A percentile compares a stretch with the other conserved stretches of the same genome.
These are phyloP conservation scores for Morpho deidamia DNA, from an alignment of 2,888 invertebrate genomes.

Conservation along the genomic window DNA sequence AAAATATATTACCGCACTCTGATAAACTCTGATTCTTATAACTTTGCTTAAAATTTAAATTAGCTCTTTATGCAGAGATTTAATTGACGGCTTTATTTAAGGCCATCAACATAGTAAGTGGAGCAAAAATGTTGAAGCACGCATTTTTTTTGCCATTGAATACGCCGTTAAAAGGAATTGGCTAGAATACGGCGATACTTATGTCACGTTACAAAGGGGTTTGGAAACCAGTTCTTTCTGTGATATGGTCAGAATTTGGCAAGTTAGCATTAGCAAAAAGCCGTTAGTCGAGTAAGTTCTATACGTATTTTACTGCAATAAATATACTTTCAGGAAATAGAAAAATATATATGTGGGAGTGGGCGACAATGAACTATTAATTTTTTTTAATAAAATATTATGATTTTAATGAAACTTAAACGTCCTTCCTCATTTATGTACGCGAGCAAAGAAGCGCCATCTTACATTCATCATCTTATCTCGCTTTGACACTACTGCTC, in stretches of 20 bases:
- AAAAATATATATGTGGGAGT: too few species aligned
- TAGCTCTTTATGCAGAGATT: background rate
- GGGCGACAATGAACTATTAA: too few species aligned
- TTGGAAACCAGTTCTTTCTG: slow-evolving; percentile 47
- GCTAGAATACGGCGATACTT: slow-evolving; percentile 44
- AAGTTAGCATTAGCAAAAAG: slow-evolving; percentile 36
- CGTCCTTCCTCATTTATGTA: too few species aligned
- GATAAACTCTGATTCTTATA: too few species aligned
- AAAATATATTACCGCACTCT: too few species aligned
- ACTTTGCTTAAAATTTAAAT: background rate
- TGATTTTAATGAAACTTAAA: too few species aligned
- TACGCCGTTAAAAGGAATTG: slow-evolving; percentile 43
- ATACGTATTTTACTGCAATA: too few species aligned
- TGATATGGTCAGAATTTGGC: slow-evolving; percentile 42
- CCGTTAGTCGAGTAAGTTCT: slow-evolving; percentile 41
- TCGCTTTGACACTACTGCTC: too few species aligned
- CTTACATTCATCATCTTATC: too few species aligned
- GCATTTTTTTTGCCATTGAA: slow-evolving; percentile 43
- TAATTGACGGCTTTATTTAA: background rate
- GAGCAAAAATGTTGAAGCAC: slow-evolving; percentile 34
- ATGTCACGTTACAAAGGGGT: slow-evolving; percentile 44
- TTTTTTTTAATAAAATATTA: too few species aligned
- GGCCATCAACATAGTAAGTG: slow-evolving; percentile 28
- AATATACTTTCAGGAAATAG: too few species aligned
- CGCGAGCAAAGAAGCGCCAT: too few species aligned